Base-by-base conservation (phyloP, 1,140 invertebrate genomes). In the Sycobia sp. region DNA sequence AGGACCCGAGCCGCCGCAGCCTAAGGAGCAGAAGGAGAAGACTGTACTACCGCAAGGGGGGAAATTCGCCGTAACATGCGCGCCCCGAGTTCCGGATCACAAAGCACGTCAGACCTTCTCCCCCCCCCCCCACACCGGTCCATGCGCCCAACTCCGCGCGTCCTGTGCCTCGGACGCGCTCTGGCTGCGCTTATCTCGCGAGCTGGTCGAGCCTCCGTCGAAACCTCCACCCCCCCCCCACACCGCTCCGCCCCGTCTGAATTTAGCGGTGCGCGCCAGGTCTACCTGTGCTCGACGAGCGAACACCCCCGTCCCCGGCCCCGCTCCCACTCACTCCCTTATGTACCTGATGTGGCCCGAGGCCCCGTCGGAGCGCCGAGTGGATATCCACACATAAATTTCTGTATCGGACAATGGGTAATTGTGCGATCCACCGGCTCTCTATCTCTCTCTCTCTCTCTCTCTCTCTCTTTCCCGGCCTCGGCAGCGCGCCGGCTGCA, bases 341-440 rank as follows among this genome's bases (percentile, higher is more conserved):
- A n/a, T n/a, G n/a, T n/a, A n/a, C 32, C 66, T 58, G 14, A 13
- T 11, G 16, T 34, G n/a, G 55, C 50, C 51, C 32, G 32, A 29
- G 43, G 60, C 60, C 49, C 22, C 56, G 14, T 16, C 22, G 25
- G 23, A 50, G 36, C 13, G 18, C 8, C n/a, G 38, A n/a, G 63
- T 68, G 57, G 71, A 67, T 74, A 79, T 76, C 76, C 73, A 73
- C 70, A 78, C 78, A 80, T 81, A 80, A 81, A 81, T 81, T 81
- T 77, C 78, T 75, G 74, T 79, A 80, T 81, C 79, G 74, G 77
- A 80, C 79, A 80, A 81, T 81, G 72, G 78, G 78, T 80, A 80
- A 81, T 81, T 80, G 79, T 79, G 73, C 76, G 75, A 80, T 74
- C 76, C 72, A 71, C 68, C 53, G 64, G 18, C 39, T 20, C n/a